phyloP scores from a whole-genome alignment of 1,140 invertebrate genomes.

The Paraescarpia echinospica region DNA sequence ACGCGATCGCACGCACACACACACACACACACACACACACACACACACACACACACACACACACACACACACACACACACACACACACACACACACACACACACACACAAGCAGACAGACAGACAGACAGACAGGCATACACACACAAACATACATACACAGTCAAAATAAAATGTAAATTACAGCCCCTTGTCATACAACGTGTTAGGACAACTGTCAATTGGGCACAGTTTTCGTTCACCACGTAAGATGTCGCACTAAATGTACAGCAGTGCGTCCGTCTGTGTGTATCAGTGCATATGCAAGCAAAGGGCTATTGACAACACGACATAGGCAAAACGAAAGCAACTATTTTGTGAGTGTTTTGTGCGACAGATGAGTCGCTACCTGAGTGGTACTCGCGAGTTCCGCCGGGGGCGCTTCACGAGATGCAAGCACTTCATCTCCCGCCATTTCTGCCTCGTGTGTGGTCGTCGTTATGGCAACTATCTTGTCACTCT shows the following conservation, averaged over 20 bases:
- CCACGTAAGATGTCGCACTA: neutral
- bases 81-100: no score
- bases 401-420: slow-evolving; percentile 8
- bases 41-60: no score
- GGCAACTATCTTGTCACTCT: slow-evolving; percentile 60
- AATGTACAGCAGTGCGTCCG: neutral
- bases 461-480: slow-evolving; percentile 57
- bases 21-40: no score
- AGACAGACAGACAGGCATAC: no score
- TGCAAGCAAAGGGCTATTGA: neutral
- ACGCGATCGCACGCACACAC: no score
- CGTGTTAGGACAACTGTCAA: neutral
- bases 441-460: slow-evolving; percentile 39
- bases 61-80: no score
- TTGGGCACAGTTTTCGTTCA: neutral
- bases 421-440: slow-evolving; percentile 21
- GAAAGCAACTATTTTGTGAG: neutral
- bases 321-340: slow-evolving; percentile 18
- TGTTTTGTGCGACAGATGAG: slow-evolving; percentile 49
- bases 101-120: no score
- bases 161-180: neutral
- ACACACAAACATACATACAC: neutral
- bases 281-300: neutral
- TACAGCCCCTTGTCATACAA: neutral
- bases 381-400: slow-evolving; percentile 12